Conservation (phyloP, 2,888 invertebrate genomes). For the Linnaemya vulpina region DNA sequence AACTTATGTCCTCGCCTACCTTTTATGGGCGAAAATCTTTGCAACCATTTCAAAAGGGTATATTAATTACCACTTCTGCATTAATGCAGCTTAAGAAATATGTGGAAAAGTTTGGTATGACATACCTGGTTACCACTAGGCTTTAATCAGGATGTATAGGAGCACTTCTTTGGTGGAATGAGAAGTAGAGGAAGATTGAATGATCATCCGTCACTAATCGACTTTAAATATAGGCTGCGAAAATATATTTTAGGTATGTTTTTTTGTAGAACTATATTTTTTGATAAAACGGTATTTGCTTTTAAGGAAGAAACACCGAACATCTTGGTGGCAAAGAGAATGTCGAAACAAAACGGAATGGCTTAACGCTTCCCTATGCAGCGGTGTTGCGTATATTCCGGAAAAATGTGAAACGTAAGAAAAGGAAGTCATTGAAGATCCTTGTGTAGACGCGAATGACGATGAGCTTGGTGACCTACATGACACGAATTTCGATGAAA, state of each 20-base stretch:
- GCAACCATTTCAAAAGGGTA: not conserved
- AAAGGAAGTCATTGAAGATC: not conserved
- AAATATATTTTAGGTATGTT: not conserved
- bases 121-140: not conserved
- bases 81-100: not conserved
- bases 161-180: conserved; percentile 1
- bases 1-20: not conserved
- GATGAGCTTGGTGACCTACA: not conserved
- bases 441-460: not conserved
- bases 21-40: not conserved
- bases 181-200: not conserved
- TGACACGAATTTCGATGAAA: not conserved
- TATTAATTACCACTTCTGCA: not conserved
- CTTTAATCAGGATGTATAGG: not conserved
- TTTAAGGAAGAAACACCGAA: conserved; percentile 1
- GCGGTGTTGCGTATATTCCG: not conserved
- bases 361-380: not conserved
- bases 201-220: conserved; percentile 1
- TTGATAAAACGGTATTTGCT: not conserved
- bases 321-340: not conserved
- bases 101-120: not conserved
- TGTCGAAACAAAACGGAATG: not conserved
- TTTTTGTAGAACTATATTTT: not conserved
- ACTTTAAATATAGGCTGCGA: not conserved
- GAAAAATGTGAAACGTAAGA: no score